Percentiles rank a stretch among this genome's conserved stretches.
phyloP scores from a whole-genome alignment of 2,888 invertebrate species.

The Acleris sparsana region DNA sequence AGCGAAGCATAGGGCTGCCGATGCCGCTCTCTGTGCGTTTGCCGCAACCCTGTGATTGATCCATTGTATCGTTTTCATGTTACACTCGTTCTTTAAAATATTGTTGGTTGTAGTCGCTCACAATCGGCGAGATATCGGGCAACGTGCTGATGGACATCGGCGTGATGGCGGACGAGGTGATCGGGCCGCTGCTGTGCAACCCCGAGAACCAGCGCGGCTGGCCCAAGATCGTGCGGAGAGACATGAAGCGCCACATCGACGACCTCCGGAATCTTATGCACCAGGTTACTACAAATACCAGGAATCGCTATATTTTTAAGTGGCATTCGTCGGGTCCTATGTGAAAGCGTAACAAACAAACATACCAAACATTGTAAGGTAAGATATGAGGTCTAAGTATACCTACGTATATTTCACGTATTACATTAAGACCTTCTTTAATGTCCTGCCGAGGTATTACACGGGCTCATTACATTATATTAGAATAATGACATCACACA shows the following conservation, averaged over 20 bases:
- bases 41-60: neutral
- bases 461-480: no score
- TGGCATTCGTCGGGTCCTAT: no score
- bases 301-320: neutral
- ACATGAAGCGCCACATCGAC: conserved; percentile 87
- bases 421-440: no score
- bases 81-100: neutral
- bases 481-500: no score
- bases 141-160: conserved; percentile 88
- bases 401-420: no score
- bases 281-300: conserved; percentile 73
- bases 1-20: neutral
- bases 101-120: conserved; percentile 67
- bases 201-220: conserved; percentile 87
- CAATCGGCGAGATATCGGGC: conserved; percentile 88
- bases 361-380: no score
- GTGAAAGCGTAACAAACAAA: no score
- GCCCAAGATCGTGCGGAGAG: conserved; percentile 88
- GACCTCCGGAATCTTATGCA: conserved; percentile 87
- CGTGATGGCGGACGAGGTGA: conserved; percentile 87
- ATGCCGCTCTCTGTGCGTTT: neutral
- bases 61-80: neutral
- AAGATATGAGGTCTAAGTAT: no score
- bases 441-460: no score
- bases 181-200: conserved; percentile 88